These are phyloP conservation scores for Cossypha polioptera DNA, from an alignment of 2,797 vertebrate species.

Conservation along the genomic window DNA sequence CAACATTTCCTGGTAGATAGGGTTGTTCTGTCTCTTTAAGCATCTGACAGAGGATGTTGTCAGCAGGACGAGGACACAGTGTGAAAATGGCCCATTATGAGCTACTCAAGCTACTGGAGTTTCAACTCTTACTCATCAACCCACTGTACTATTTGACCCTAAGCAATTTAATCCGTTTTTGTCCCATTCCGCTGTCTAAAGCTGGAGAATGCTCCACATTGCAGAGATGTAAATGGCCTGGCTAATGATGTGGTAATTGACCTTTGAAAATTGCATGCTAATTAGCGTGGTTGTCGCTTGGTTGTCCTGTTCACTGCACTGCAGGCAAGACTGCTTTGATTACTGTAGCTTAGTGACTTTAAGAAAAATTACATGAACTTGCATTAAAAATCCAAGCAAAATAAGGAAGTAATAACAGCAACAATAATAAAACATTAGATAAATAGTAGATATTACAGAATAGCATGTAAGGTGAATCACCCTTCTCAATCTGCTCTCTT, in stretches of 20 bases:
- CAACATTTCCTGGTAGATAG: neutral
- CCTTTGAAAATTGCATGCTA: neutral
- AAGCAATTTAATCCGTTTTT: neutral
- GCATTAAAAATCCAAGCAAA: neutral
- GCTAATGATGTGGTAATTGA: conserved; percentile 12
- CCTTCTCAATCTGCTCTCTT: neutral
- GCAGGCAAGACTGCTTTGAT: neutral
- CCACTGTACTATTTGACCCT: neutral
- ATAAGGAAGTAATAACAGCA: neutral
- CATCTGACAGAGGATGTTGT: neutral
- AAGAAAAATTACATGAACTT: neutral
- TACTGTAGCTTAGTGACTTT: neutral
- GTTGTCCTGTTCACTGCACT: neutral
- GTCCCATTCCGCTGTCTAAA: neutral
- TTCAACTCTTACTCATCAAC: neutral
- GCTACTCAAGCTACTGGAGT: neutral
- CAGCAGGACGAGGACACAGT: neutral
- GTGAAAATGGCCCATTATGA: conserved; percentile 6
- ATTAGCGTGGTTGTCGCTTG: neutral
- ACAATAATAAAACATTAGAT: neutral
- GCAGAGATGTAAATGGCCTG: neutral
- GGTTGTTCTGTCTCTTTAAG: neutral
- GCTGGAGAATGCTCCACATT: neutral
- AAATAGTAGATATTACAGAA: neutral
- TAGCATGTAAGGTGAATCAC: neutral